Evolutionary conservation across 2,797 vertebrate species (phyloP).

Genomic region (Crypturellus tataupa): DNA sequence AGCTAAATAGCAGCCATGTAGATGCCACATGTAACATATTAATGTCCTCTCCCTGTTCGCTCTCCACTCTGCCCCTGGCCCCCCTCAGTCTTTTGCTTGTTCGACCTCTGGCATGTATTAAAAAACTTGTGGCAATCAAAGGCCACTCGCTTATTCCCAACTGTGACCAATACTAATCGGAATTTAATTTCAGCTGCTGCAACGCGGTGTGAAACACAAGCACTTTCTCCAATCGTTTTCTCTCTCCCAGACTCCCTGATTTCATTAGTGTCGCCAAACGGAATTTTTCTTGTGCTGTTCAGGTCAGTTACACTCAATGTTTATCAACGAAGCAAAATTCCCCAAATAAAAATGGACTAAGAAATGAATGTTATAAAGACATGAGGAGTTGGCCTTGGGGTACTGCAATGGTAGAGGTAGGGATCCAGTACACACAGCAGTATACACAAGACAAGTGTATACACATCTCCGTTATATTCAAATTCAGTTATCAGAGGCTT

Average conservation of each 20-base stretch:
- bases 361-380: not conserved
- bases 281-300: not conserved
- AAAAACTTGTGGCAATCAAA: not conserved
- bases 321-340: not conserved
- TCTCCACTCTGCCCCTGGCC: not conserved
- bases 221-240: not conserved
- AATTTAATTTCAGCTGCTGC: not conserved
- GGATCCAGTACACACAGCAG: not conserved
- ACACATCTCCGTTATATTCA: not conserved
- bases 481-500: not conserved
- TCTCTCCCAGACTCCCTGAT: not conserved
- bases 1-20: not conserved
- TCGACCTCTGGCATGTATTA: not conserved
- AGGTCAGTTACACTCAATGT: not conserved
- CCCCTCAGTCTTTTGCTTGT: not conserved
- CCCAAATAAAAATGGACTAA: not conserved
- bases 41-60: not conserved
- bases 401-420: not conserved
- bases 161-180: not conserved
- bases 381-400: not conserved
- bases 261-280: not conserved
- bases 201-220: not conserved
- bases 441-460: not conserved
- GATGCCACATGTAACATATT: not conserved
- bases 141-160: not conserved